phyloP scores from a whole-genome alignment of 2,113 vertebrate species.

The Spermophilus dauricus region DNA sequence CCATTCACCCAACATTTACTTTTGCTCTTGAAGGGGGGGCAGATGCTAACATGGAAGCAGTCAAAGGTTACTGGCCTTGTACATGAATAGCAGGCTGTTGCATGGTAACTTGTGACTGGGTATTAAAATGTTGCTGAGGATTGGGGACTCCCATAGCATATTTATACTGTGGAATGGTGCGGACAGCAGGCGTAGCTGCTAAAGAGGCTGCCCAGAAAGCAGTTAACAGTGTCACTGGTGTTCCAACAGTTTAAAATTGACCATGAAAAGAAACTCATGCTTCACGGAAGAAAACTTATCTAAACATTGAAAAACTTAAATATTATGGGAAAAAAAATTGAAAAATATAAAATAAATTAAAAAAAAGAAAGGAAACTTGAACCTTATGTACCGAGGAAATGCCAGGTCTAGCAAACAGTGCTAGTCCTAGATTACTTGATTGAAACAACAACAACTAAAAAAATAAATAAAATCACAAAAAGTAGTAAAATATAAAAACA shows the following conservation, averaged over 20 bases:
- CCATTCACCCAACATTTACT: too few relatives aligned
- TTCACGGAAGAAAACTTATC: conserved; percentile 97
- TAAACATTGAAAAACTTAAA: conserved; percentile 97
- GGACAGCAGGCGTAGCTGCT: conserved; percentile 60
- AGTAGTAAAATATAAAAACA: conserved; percentile 95
- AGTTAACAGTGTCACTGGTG: conserved; percentile 95
- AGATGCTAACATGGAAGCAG: too few relatives aligned
- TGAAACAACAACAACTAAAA: conserved; percentile 88
- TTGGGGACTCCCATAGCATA: too few relatives aligned
- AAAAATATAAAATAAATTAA: conserved; percentile 97
- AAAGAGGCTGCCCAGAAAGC: conserved; percentile 99
- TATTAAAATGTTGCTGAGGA: too few relatives aligned
- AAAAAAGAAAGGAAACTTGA: conserved; percentile 96
- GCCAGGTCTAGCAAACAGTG: conserved; percentile 95
- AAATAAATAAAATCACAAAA: conserved; percentile 85
- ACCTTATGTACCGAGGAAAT: conserved; percentile 93
- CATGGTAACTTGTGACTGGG: too few relatives aligned
- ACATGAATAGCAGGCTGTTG: too few relatives aligned
- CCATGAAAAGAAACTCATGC: conserved; percentile 94
- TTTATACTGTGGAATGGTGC: too few relatives aligned
- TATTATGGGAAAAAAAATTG: conserved; percentile 97
- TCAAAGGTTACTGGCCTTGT: too few relatives aligned
- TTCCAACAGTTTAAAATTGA: conserved; percentile 95
- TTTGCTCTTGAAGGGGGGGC: too few relatives aligned
- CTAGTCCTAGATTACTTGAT: conserved; percentile 96